Conservation (phyloP, 2,797 vertebrate species). For the Bovichtus variegatus region DNA sequence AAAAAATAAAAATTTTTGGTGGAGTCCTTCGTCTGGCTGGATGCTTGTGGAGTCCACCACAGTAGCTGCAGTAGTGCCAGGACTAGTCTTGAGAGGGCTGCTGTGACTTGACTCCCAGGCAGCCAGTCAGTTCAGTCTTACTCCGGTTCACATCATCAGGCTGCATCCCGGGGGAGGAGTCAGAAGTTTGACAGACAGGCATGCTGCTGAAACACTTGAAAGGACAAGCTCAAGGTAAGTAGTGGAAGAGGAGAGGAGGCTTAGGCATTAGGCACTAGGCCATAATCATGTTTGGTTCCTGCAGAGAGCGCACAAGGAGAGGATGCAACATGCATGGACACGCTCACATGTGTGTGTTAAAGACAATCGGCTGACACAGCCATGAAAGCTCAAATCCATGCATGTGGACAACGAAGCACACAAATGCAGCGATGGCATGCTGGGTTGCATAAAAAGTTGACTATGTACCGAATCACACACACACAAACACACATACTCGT, state of each 20-base stretch:
- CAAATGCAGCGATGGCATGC: neutral
- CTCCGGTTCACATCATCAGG: slow-evolving; percentile 60
- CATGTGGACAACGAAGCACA: slow-evolving; percentile 10
- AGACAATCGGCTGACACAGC: slow-evolving; percentile 30
- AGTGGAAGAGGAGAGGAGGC: slow-evolving; percentile 40
- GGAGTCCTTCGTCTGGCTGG: neutral
- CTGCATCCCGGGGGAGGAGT: slow-evolving; percentile 63
- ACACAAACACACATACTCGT: neutral
- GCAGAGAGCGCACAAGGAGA: slow-evolving; percentile 29
- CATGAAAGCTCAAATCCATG: slow-evolving; percentile 24
- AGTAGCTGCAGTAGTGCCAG: slow-evolving; percentile 22
- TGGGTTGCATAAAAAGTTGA: slow-evolving; percentile 16
- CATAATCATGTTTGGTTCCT: slow-evolving; percentile 65
- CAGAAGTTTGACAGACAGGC: slow-evolving; percentile 61
- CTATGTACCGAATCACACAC: neutral
- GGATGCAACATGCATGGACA: slow-evolving; percentile 37
- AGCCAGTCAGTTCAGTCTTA: slow-evolving; percentile 42
- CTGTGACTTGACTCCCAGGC: slow-evolving; percentile 47
- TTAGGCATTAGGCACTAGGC: slow-evolving; percentile 41
- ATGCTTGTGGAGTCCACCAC: slow-evolving; percentile 17
- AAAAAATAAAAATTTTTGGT: neutral
- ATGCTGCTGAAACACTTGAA: slow-evolving; percentile 51
- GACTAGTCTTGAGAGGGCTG: slow-evolving; percentile 33
- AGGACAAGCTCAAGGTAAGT: slow-evolving; percentile 71
- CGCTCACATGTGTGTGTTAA: slow-evolving; percentile 14